Evolutionary conservation across 2,113 vertebrate species (phyloP), one percentile per base, ranked within the genome.

Genomic region (Pterocles burchelli): DNA sequence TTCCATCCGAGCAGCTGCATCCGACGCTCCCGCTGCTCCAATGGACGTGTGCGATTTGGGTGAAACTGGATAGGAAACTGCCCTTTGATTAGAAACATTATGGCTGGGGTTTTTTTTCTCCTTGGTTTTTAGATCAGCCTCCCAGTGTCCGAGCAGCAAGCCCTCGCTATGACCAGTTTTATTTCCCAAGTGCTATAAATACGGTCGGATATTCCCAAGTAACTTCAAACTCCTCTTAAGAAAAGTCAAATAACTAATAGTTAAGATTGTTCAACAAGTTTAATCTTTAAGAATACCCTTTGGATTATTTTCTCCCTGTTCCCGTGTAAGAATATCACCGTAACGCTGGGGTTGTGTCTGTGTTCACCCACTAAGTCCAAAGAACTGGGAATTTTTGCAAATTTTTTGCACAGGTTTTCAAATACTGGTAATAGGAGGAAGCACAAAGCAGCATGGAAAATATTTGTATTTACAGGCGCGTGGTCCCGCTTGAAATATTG

Each of bases 51-150:
- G 92, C 63, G 70, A 81, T 96, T 90, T 61, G 81, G 92, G 79
- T 76, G 92, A 95, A 97, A 95, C 61, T 41, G 94, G 89, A 76
- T 67, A 83, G 57, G 26, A 85, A 96, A 85, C 51, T 73, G 38
- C 71, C 59, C 76, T 83, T 89, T n/a, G 94, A 95, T 97, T 81
- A 63, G 77, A 91, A 77, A 75, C 59, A 17, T 73, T 79, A 75
- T 66, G n/a, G 17, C 65, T 9, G 11, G 17, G n/a, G 8, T 13
- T 33, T 85, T 86, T 95, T 78, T 48, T 45, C 88, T 94, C 86
- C 43, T 43, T 55, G 54, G 46, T 19, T 86, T 84, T 93, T 36
- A 91, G 36, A 85, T 52, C 79, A 49, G 1, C 34, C 18, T 52
- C 33, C 1, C 0, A 1, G 13, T 38, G 71, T 65, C 83, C 65